phyloP scores from a whole-genome alignment of 2,888 invertebrate species.

The Heliconius charithonia region DNA sequence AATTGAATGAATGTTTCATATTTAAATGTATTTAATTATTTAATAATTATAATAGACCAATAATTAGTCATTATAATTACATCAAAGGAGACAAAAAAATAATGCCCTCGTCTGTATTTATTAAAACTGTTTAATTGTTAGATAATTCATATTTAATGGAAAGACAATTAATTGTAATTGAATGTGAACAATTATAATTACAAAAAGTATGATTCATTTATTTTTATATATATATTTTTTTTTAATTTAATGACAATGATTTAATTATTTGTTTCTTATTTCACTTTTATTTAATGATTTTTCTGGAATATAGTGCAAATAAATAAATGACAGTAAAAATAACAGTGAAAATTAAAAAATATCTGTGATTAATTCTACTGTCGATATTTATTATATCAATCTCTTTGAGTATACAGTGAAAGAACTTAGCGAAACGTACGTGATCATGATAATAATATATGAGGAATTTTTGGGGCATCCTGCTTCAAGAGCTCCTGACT shows the following conservation, averaged over 20 bases:
- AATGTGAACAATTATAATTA: background rate
- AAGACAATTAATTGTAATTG: background rate
- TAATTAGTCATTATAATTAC: background rate
- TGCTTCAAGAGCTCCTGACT: too few species aligned
- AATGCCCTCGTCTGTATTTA: background rate
- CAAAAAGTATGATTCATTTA: background rate
- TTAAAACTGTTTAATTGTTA: background rate
- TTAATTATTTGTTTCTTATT: background rate
- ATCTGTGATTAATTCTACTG: too few species aligned
- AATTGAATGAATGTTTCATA: background rate
- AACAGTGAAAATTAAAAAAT: too few species aligned
- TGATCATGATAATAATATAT: background rate
- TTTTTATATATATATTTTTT: background rate
- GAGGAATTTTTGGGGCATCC: background rate
- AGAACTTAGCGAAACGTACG: too few species aligned
- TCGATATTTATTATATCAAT: too few species aligned
- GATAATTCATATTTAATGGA: slow-evolving; percentile 9
- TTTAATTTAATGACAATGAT: background rate
- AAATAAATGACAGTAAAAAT: background rate
- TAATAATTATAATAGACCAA: background rate
- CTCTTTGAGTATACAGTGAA: too few species aligned
- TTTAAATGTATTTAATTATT: background rate
- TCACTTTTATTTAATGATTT: background rate
- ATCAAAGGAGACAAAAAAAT: background rate
- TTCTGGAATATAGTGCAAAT: background rate